These are phyloP conservation scores for Leucophenga maculata DNA, from an alignment of 2,888 invertebrate species.

Conservation along the genomic window DNA sequence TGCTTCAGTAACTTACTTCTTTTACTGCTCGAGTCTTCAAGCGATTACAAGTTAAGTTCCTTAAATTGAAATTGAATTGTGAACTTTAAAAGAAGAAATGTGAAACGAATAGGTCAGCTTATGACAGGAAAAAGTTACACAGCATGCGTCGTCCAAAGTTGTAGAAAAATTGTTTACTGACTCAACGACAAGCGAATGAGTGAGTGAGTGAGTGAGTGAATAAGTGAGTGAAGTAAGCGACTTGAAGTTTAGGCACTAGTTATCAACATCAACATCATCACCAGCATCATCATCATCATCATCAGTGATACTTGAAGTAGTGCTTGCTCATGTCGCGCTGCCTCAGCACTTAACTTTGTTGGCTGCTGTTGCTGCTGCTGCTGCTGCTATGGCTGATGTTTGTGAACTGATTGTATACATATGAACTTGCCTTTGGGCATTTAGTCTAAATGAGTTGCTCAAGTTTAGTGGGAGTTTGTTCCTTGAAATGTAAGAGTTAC, in stretches of 20 bases:
- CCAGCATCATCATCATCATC: neutral
- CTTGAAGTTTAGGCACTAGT: neutral
- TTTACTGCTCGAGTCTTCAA: no score
- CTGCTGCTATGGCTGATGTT: no score
- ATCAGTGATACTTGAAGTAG: no score
- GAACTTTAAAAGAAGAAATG: conserved; percentile 49
- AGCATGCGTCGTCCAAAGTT: no score
- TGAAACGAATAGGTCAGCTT: neutral
- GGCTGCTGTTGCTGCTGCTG: no score
- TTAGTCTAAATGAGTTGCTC: conserved; percentile 1
- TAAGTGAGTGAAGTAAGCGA: neutral
- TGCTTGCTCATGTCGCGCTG: neutral
- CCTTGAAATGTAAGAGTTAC: neutral
- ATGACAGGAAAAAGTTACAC: neutral
- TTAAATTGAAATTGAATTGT: conserved; percentile 65
- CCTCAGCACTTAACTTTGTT: conserved; percentile 7
- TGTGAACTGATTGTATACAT: neutral
- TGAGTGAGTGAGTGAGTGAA: no score
- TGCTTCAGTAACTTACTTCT: neutral
- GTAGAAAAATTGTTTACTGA: no score
- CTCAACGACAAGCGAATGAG: no score
- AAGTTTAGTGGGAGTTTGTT: neutral
- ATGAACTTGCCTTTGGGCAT: conserved; percentile 1
- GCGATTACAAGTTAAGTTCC: conserved; percentile 34
- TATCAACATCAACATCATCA: neutral